Percentiles rank a stretch among this genome's conserved stretches.
phyloP scores from a whole-genome alignment of 2,113 vertebrate species.

The Galemys pyrenaicus region DNA sequence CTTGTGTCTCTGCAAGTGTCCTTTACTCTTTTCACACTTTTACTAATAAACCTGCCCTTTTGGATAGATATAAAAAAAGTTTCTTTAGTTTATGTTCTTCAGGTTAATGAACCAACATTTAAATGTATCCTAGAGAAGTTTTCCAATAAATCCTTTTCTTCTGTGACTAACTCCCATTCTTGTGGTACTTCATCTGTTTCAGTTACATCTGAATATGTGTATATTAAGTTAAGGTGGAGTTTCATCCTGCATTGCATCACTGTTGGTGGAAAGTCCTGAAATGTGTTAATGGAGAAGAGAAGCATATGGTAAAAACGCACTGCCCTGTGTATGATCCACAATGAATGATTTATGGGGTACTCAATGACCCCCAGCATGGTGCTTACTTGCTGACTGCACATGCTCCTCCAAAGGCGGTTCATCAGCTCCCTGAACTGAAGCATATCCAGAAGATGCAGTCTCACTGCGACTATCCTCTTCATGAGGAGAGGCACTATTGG shows the following conservation, averaged over 20 bases:
- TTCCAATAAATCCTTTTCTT: constrained; percentile 47
- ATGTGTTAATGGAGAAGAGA: not conserved
- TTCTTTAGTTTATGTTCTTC: not conserved
- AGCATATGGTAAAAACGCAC: constrained; percentile 47
- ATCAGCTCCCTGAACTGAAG: constrained; percentile 88
- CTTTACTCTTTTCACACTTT: too few species aligned
- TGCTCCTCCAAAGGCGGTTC: constrained; percentile 84
- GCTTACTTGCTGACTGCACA: constrained; percentile 81
- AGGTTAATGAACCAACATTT: constrained; percentile 22
- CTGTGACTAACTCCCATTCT: constrained; percentile 35
- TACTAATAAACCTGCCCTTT: too few species aligned
- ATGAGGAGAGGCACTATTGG: constrained; percentile 71
- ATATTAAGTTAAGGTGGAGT: not conserved
- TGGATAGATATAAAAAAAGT: too few species aligned
- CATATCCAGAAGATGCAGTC: constrained; percentile 90
- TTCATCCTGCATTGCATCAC: not conserved
- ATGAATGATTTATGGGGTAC: not conserved
- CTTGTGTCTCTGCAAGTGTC: too few species aligned
- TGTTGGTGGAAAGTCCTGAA: constrained; percentile 40
- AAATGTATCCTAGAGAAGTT: constrained; percentile 36
- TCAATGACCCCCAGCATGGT: not conserved
- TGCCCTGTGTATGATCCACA: not conserved
- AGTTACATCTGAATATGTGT: constrained; percentile 18
- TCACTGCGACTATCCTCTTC: constrained; percentile 88
- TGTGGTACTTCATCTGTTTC: constrained; percentile 22